Conservation (phyloP, 2,888 invertebrate genomes). For the Lysandra bellargus region DNA sequence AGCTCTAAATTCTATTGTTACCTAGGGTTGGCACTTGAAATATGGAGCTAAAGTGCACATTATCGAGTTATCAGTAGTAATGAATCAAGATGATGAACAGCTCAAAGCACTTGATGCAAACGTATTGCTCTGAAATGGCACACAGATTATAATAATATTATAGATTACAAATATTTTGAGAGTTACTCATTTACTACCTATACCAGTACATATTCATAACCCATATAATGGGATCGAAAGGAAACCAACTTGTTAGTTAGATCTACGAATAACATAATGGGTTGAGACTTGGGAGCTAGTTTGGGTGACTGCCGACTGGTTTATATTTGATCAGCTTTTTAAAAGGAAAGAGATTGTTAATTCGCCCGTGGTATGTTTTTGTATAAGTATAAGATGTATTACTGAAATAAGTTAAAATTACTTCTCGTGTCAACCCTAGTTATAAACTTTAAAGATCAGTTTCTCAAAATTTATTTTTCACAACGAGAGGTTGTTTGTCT, state of each 20-base stretch:
- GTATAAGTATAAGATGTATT: neutral
- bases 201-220: too few relatives aligned
- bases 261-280: too few relatives aligned
- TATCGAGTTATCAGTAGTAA: neutral
- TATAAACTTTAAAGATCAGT: neutral
- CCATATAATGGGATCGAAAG: too few relatives aligned
- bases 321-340: too few relatives aligned
- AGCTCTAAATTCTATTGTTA: slow-evolving; percentile 9
- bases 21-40: neutral
- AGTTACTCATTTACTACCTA: too few relatives aligned
- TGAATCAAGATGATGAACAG: neutral
- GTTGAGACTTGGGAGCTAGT: too few relatives aligned
- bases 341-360: too few relatives aligned
- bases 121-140: neutral
- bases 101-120: neutral
- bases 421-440: neutral
- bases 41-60: neutral
- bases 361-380: neutral
- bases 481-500: neutral
- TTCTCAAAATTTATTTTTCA: slow-evolving; percentile 18
- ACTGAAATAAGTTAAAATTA: neutral
- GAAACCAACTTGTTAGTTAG: too few relatives aligned
- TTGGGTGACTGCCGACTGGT: too few relatives aligned
- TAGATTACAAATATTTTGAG: too few relatives aligned
- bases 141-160: neutral